phyloP scores from a whole-genome alignment of 2,888 invertebrate species.

The Ornithoptera priamus region DNA sequence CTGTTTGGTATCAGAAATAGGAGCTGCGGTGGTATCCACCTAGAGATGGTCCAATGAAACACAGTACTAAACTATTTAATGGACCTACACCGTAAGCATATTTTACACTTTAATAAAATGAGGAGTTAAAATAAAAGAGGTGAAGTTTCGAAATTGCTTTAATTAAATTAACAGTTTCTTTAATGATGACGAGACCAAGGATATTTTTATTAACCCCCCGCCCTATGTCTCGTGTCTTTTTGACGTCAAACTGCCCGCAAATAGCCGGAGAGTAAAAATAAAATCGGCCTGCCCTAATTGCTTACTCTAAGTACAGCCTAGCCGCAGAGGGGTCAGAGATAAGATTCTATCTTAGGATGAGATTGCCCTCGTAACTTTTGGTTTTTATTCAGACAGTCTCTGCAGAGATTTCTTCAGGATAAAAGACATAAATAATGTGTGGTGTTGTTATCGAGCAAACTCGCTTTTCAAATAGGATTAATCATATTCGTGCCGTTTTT shows the following conservation, averaged over 20 bases:
- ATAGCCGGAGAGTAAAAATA: conserved; percentile 38
- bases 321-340: conserved; percentile 25
- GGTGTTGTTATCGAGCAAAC: background rate
- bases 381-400: conserved; percentile 3
- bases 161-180: background rate
- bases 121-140: too few relatives aligned
- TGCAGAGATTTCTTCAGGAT: background rate
- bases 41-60: too few relatives aligned
- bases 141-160: too few relatives aligned
- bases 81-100: too few relatives aligned
- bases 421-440: background rate
- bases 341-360: conserved; percentile 22
- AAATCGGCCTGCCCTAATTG: conserved; percentile 38
- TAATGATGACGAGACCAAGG: conserved; percentile 33
- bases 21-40: too few relatives aligned
- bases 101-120: too few relatives aligned
- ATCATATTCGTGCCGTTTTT: too few relatives aligned
- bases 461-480: too few relatives aligned
- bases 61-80: too few relatives aligned
- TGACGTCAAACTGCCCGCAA: conserved; percentile 39
- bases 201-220: conserved; percentile 32
- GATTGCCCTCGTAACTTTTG: conserved; percentile 16
- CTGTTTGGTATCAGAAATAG: too few relatives aligned
- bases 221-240: conserved; percentile 35
- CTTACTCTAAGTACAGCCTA: conserved; percentile 30